A percentile compares a stretch with the other conserved stretches of the same genome.
phyloP scores from a whole-genome alignment of 2,113 vertebrate species.

The Plecturocebus donacophilus region DNA sequence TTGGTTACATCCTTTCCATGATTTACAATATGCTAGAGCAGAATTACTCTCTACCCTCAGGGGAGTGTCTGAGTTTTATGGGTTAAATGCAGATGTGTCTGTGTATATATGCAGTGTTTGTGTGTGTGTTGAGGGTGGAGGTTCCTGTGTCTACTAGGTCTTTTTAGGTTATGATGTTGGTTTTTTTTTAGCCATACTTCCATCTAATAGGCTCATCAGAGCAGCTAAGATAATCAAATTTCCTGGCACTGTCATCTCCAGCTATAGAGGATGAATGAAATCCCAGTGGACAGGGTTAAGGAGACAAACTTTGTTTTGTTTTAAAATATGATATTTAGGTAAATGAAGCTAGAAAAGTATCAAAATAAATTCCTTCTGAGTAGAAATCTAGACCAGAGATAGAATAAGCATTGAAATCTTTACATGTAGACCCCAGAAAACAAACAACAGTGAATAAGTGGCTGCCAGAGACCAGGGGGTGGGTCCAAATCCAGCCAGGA shows the following conservation, averaged over 20 bases:
- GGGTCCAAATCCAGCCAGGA: background rate
- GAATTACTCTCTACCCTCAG: background rate
- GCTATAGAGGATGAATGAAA: background rate
- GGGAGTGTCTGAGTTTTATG: background rate
- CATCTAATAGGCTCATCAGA: background rate
- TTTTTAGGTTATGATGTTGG: background rate
- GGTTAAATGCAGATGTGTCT: background rate
- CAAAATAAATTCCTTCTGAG: constrained; percentile 21
- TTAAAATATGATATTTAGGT: constrained; percentile 25
- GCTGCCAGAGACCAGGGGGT: background rate
- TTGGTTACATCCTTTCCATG: background rate
- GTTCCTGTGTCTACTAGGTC: background rate
- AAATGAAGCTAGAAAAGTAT: background rate
- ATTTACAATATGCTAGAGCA: constrained; percentile 5
- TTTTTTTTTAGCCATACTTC: constrained; percentile 1
- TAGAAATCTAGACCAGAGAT: background rate
- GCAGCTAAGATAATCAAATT: background rate
- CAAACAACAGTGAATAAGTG: background rate
- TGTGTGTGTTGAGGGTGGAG: background rate
- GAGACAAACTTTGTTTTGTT: background rate
- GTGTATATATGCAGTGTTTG: background rate
- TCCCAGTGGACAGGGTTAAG: background rate
- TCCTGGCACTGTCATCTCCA: background rate
- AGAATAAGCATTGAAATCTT: background rate
- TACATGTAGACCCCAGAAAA: background rate